Evolutionary conservation across 2,888 invertebrate species (phyloP).

Genomic region (Onthophagus sagittarius): DNA sequence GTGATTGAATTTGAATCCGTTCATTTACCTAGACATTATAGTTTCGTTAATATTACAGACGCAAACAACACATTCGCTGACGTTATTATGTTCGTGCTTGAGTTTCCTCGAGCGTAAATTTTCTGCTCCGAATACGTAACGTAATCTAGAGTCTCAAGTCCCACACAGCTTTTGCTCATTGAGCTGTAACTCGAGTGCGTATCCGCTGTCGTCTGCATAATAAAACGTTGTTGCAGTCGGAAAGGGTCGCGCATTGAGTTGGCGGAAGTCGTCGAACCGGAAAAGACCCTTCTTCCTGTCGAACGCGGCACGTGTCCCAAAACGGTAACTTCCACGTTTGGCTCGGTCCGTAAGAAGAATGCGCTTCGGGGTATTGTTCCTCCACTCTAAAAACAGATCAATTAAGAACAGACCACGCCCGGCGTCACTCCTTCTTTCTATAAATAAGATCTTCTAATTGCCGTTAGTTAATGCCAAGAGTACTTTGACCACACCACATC

Average conservation of each 20-base stretch:
- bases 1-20: too few species aligned
- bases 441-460: not conserved
- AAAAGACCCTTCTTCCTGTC: not conserved
- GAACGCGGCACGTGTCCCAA: not conserved
- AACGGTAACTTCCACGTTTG: not conserved
- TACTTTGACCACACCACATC: not conserved
- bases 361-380: not conserved
- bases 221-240: not conserved
- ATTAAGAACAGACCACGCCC: not conserved
- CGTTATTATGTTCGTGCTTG: not conserved
- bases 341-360: not conserved
- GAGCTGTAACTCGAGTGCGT: not conserved
- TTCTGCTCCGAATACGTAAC: not conserved
- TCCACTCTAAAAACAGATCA: not conserved
- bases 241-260: not conserved
- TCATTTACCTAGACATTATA: not conserved
- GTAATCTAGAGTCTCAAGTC: not conserved
- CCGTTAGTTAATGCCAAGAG: not conserved
- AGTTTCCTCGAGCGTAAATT: not conserved
- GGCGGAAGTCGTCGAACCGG: not conserved
- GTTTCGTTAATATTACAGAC: not conserved
- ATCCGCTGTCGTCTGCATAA: not conserved
- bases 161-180: not conserved
- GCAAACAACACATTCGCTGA: not conserved
- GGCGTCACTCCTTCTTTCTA: not conserved